Percentiles rank a stretch among this genome's conserved stretches.
These are phyloP conservation scores for Amiota mariae DNA, from an alignment of 2,888 invertebrate genomes.

Conservation along the genomic window DNA sequence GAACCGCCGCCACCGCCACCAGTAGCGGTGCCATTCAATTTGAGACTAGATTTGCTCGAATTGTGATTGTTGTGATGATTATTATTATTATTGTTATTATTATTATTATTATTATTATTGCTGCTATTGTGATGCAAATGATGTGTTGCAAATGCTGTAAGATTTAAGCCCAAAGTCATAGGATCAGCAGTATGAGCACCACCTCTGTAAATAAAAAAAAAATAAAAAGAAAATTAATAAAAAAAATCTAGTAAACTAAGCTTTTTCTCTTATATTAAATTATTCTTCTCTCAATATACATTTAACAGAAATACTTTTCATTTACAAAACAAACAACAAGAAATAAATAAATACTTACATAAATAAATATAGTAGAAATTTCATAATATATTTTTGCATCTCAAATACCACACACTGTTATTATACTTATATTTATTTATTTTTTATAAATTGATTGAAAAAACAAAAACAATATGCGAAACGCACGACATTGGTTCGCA, in stretches of 20 bases:
- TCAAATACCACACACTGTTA: too few relatives aligned
- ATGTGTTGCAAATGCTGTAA: slow-evolving; percentile 57
- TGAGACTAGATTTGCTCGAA: slow-evolving; percentile 43
- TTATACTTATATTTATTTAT: too few relatives aligned
- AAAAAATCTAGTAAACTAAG: background rate
- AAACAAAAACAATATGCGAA: too few relatives aligned
- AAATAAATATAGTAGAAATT: too few relatives aligned
- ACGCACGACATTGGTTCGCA: too few relatives aligned
- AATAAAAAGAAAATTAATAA: background rate
- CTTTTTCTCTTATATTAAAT: too few relatives aligned
- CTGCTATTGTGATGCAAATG: slow-evolving; percentile 55
- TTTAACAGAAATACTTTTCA: too few relatives aligned
- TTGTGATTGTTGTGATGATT: slow-evolving; percentile 36
- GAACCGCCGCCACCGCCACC: background rate
- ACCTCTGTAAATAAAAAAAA: slow-evolving; percentile 52
- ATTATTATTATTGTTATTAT: slow-evolving; percentile 47
- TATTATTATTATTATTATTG: slow-evolving; percentile 56
- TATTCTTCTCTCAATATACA: too few relatives aligned
- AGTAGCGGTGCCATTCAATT: background rate
- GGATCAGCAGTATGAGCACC: slow-evolving; percentile 66
- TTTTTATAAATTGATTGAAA: too few relatives aligned
- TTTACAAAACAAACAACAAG: too few relatives aligned
- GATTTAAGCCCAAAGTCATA: slow-evolving; percentile 52
- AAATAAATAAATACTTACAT: too few relatives aligned
- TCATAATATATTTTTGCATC: too few relatives aligned